Evolutionary conservation across 2,797 vertebrate species (phyloP).

Genomic region (Danio tinwini): DNA sequence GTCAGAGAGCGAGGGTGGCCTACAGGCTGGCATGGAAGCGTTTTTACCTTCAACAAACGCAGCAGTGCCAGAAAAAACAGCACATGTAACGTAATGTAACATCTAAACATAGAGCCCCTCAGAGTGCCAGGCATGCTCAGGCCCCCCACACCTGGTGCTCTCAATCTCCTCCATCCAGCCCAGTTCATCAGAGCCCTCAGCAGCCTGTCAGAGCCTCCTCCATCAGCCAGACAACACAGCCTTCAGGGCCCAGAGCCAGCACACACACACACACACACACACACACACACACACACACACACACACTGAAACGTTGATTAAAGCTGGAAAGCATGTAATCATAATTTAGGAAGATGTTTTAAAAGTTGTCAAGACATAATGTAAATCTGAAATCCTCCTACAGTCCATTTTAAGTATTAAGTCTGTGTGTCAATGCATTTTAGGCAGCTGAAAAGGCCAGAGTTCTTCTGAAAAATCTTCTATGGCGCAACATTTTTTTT

Average conservation of each 20-base stretch:
- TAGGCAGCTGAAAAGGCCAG: neutral
- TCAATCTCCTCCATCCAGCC: slow-evolving; percentile 72
- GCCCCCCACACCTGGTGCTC: slow-evolving; percentile 74
- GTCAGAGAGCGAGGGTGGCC: slow-evolving; percentile 51
- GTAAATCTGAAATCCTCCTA: neutral
- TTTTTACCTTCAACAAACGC: slow-evolving; percentile 61
- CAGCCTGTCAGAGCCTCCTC: slow-evolving; percentile 73
- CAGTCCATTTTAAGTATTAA: neutral
- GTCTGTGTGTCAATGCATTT: neutral
- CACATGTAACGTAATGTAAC: slow-evolving; percentile 78
- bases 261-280: slow-evolving; percentile 54
- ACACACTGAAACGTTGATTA: neutral
- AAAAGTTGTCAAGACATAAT: neutral
- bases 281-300: slow-evolving; percentile 28
- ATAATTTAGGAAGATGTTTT: slow-evolving; percentile 9
- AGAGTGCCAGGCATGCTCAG: slow-evolving; percentile 70
- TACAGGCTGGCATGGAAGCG: slow-evolving; percentile 31
- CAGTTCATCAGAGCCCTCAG: slow-evolving; percentile 56
- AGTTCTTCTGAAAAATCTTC: neutral
- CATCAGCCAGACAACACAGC: slow-evolving; percentile 66
- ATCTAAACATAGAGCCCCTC: slow-evolving; percentile 77
- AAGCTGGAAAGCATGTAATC: neutral
- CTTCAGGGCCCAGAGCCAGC: slow-evolving; percentile 60
- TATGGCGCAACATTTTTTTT: neutral
- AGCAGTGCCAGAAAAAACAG: slow-evolving; percentile 72